phyloP scores from a whole-genome alignment of 2,797 vertebrate species.

The Anomalospiza imberbis region DNA sequence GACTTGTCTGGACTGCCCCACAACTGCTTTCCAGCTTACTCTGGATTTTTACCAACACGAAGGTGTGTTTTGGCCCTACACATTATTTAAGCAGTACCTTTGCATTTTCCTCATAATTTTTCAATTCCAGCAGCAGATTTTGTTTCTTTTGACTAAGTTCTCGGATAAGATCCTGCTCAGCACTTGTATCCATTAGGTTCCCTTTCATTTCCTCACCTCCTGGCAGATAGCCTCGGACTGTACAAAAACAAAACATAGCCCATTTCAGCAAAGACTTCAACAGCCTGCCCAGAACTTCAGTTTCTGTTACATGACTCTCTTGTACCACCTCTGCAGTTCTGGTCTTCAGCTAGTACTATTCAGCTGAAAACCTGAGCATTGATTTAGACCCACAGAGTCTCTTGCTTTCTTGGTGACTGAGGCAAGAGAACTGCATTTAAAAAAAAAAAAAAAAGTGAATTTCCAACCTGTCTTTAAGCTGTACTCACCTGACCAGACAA shows the following conservation, averaged over 20 bases:
- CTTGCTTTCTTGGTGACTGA: not conserved
- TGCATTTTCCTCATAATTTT: slow-evolving; percentile 91
- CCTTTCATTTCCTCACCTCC: slow-evolving; percentile 88
- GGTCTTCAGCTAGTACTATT: not conserved
- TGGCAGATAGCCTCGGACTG: slow-evolving; percentile 95
- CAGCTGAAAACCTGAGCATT: not conserved
- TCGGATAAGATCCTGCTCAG: slow-evolving; percentile 91
- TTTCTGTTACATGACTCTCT: not conserved
- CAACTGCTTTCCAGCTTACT: not conserved
- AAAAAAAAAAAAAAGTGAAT: not conserved
- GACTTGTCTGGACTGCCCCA: not conserved
- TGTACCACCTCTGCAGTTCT: not conserved
- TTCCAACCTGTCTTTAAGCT: not conserved
- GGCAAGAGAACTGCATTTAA: not conserved
- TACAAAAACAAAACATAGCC: not conserved
- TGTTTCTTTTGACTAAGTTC: slow-evolving; percentile 96
- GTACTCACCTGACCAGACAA: not conserved
- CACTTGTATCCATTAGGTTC: slow-evolving; percentile 87
- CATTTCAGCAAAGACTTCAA: not conserved
- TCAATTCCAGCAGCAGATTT: slow-evolving; percentile 90
- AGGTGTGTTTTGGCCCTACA: not conserved
- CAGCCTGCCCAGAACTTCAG: not conserved
- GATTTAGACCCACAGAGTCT: not conserved
- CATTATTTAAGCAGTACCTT: slow-evolving; percentile 76
- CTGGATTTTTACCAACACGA: not conserved